Evolutionary conservation across 2,113 vertebrate species (phyloP).

Genomic region (Pachyramphus minor): DNA sequence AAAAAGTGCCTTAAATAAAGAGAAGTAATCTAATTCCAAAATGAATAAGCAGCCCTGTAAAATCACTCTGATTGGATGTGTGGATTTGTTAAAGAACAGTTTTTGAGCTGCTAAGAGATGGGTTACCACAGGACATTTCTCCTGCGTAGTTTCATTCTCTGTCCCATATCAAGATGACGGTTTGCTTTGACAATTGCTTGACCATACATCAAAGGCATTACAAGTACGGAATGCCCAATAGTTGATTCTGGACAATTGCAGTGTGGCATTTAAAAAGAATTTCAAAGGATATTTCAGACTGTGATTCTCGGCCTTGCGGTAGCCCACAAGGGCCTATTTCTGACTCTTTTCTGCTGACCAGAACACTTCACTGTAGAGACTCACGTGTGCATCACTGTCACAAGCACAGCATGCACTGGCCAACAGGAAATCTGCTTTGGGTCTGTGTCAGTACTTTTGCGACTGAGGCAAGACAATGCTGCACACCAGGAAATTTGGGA

Average conservation of each 20-base stretch:
- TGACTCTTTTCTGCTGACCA: background rate
- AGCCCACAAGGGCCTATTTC: background rate
- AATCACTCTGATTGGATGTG: background rate
- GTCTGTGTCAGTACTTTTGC: background rate
- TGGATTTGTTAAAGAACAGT: conserved; percentile 1
- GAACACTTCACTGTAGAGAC: background rate
- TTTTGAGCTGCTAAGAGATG: background rate
- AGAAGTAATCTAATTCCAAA: background rate
- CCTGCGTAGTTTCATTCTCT: background rate
- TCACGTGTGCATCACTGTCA: background rate
- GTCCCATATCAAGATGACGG: background rate
- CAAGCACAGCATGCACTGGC: background rate
- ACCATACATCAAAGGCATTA: background rate
- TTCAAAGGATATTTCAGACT: conserved; percentile 4
- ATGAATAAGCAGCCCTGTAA: background rate
- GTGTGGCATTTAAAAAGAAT: conserved; percentile 10
- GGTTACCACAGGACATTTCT: background rate
- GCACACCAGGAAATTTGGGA: background rate
- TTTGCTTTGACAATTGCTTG: background rate
- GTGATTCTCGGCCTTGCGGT: background rate
- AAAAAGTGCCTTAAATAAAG: conserved; percentile 39
- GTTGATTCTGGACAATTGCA: background rate
- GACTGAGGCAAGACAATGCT: background rate
- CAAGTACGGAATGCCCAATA: background rate
- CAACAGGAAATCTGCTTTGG: background rate